Conservation (phyloP, 2,888 invertebrate genomes). For the Drosophila stalkeri region DNA sequence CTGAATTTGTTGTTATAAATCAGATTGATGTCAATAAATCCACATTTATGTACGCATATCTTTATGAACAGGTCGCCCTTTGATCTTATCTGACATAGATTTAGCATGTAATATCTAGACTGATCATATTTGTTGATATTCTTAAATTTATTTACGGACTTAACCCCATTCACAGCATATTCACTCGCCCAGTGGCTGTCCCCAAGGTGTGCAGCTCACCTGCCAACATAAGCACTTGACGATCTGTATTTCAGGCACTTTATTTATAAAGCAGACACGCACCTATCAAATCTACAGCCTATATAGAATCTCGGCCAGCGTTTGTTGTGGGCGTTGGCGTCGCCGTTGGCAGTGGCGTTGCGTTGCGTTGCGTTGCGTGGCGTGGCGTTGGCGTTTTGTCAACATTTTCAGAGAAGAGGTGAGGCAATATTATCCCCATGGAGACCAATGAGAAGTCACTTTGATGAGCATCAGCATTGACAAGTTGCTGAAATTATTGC, state of each 20-base stretch:
- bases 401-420: constrained; percentile 44
- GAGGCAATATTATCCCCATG: constrained; percentile 23
- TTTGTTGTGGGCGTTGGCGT: constrained; percentile 23
- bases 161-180: constrained; percentile 57
- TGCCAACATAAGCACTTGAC: constrained; percentile 40
- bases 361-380: constrained; percentile 21
- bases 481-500: constrained; percentile 77
- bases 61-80: neutral
- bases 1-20: neutral
- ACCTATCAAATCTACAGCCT: constrained; percentile 42
- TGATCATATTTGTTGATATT: constrained; percentile 42
- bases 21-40: neutral
- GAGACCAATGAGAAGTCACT: constrained; percentile 61
- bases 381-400: constrained; percentile 64
- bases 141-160: constrained; percentile 57
- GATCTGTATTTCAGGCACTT: constrained; percentile 63
- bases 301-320: constrained; percentile 46
- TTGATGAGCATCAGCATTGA: constrained; percentile 77
- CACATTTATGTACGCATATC: neutral
- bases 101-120: neutral
- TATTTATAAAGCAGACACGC: constrained; percentile 79
- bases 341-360: neutral
- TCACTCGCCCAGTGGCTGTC: constrained; percentile 16
- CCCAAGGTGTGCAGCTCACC: constrained; percentile 58
- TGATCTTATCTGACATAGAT: neutral